phyloP scores from a whole-genome alignment of 2,113 vertebrate species.

The Ahaetulla prasina region DNA sequence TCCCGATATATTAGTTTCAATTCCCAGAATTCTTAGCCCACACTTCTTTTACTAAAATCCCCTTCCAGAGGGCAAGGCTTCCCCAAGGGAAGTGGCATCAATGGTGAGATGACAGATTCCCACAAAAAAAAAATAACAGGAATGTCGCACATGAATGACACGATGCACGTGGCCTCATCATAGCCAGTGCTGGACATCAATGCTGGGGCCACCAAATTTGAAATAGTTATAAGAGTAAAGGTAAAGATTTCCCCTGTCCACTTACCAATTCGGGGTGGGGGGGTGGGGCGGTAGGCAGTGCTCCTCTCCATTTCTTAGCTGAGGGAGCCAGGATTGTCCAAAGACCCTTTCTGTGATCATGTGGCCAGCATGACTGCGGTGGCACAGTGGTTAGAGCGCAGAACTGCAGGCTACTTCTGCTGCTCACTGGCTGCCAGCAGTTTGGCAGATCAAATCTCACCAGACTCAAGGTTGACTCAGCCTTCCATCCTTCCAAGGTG shows the following conservation, averaged over 20 bases:
- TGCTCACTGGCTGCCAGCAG: no score
- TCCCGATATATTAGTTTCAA: not conserved
- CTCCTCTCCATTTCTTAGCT: not conserved
- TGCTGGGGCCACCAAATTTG: not conserved
- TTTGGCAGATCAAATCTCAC: no score
- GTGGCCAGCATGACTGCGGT: not conserved
- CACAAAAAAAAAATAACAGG: not conserved
- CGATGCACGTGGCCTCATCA: not conserved
- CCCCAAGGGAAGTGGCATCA: not conserved
- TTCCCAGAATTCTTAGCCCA: not conserved
- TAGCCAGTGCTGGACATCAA: not conserved
- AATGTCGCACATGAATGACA: not conserved
- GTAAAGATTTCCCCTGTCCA: not conserved
- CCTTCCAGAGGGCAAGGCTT: not conserved
- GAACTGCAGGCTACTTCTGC: no score
- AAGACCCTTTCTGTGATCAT: not conserved
- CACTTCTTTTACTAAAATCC: not conserved
- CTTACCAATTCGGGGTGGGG: accelerated
- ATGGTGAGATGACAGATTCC: not conserved
- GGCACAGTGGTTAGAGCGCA: no score
- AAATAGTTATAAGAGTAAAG: not conserved
- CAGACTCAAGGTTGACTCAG: no score
- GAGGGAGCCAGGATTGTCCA: not conserved
- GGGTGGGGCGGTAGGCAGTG: no score
- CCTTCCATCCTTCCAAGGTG: no score